Base-by-base conservation (phyloP, 2,113 vertebrate genomes). In the Nematolebias whitei region DNA sequence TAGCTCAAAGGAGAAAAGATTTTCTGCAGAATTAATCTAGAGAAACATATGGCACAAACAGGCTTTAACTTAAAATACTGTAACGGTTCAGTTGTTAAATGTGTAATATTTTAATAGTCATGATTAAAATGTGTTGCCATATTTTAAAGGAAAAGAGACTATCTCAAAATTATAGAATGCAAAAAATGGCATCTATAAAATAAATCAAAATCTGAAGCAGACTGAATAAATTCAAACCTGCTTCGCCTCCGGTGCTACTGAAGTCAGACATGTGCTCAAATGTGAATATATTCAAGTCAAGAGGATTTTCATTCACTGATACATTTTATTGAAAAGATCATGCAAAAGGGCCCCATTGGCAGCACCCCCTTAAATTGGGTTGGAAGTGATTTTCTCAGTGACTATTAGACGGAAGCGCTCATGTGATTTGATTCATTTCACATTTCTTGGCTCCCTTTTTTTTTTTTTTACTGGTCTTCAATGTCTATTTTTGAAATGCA, bases 391-490 rank as follows among this genome's bases (percentile, higher is more conserved):
- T 79, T 76, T 80, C 72, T 77, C 60, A 50, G 55, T 70, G 74
- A 58, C 79, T 76, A 76, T 84, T 81, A 78, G 63, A 71, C 48
- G 62, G 62, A 69, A 83, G 69, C 71, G 66, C 61, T 59, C 47
- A 57, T 72, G 70, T 65, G 64, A 75, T 84, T 83, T 73, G 61
- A 84, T 75, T 53, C 55, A 19, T 77, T 79, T 84, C 62, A 75
- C 55, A 69, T 82, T 83, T 78, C 39, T 77, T 68, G 60, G 82
- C 60, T 67, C 72, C 71, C 50, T 52, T 63, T 51, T 24, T 64
- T 76, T 55, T 64, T 15, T 55, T 38, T 63, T 56, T 16, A 18
- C 52, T 48, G 26, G 22, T 56, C 69, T 71, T 68, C 72, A 85
- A 71, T 54, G 44, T 52, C 29, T 64, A 54, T 64, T 61, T 87